Conservation (phyloP, 2,113 vertebrate genomes). For the Oceanodroma tethys region DNA sequence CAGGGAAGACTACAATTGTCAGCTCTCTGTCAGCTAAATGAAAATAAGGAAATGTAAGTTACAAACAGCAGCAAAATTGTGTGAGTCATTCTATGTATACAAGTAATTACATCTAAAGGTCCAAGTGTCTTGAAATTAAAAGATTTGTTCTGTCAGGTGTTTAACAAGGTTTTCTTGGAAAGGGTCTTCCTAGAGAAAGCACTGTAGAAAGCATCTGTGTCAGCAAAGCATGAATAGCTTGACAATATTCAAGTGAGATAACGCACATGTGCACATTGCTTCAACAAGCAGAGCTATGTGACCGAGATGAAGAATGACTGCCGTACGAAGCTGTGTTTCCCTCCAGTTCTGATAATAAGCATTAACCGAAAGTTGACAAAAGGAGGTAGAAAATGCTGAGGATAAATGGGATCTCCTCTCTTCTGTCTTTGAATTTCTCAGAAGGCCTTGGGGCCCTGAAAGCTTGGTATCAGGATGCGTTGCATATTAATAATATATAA, state of each 20-base stretch:
- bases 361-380: not conserved
- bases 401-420: not conserved
- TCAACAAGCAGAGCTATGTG: not conserved
- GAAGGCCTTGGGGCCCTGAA: not conserved
- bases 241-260: not conserved
- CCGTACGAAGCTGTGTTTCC: not conserved
- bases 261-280: not conserved
- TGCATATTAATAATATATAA: slow-evolving; percentile 22
- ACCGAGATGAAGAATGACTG: not conserved
- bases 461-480: not conserved
- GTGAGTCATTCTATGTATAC: slow-evolving; percentile 23
- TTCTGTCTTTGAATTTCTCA: not conserved
- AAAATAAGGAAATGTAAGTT: slow-evolving; percentile 47
- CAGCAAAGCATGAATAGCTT: not conserved
- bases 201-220: not conserved
- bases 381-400: not conserved
- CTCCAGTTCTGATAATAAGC: not conserved
- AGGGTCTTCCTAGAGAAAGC: not conserved
- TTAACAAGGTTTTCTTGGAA: slow-evolving; percentile 37
- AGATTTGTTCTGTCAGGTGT: not conserved
- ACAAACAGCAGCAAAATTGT: slow-evolving; percentile 33
- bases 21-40: slow-evolving; percentile 33
- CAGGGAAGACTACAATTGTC: slow-evolving; percentile 19
- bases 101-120: slow-evolving; percentile 36
- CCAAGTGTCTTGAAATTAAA: slow-evolving; percentile 39